Evolutionary conservation across 2,113 vertebrate genomes (phyloP).

Genomic region (Manacus vitellinus): DNA sequence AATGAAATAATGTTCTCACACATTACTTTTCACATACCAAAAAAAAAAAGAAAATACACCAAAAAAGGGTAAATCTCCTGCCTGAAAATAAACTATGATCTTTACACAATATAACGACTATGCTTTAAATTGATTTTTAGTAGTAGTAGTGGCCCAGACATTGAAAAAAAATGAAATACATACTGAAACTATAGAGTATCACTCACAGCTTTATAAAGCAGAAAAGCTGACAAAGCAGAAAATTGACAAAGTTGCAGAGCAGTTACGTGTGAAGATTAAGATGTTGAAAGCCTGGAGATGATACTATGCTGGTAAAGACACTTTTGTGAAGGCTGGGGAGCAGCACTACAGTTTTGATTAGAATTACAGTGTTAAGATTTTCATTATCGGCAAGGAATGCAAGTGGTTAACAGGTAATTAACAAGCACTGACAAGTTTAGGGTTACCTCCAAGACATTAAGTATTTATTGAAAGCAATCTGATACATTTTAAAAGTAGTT

Average conservation of each 20-base stretch:
- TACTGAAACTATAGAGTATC: background rate
- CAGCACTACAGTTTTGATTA: background rate
- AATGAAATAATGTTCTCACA: background rate
- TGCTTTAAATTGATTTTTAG: background rate
- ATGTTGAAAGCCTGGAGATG: background rate
- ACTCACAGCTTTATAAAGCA: background rate
- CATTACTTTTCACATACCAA: background rate
- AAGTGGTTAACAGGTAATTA: background rate
- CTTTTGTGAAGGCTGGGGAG: background rate
- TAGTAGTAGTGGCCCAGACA: background rate
- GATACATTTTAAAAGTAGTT: background rate
- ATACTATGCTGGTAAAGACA: background rate
- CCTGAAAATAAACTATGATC: background rate
- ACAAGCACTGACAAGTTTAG: background rate
- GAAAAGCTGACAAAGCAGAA: background rate
- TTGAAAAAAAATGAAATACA: background rate
- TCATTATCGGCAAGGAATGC: background rate
- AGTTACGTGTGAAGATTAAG: background rate
- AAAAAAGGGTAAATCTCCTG: background rate
- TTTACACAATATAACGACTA: background rate
- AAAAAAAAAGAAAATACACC: background rate
- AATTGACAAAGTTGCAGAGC: background rate
- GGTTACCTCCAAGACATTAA: background rate
- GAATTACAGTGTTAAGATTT: background rate
- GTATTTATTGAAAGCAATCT: background rate